These are phyloP conservation scores for Lymantria dispar DNA, from an alignment of 2,888 invertebrate species.

Conservation along the genomic window DNA sequence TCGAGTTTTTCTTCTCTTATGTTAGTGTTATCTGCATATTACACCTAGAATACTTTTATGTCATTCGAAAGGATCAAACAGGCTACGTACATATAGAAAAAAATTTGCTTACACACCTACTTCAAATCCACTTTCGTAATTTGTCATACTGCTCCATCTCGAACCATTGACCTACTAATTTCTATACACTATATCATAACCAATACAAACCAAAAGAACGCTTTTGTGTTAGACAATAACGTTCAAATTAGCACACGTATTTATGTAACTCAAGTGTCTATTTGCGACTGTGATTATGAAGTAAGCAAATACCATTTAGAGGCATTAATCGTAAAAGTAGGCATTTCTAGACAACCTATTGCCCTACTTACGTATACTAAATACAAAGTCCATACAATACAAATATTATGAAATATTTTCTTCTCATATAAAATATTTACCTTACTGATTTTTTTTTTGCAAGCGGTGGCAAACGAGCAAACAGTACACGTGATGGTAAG, in stretches of 20 bases:
- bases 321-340: constrained; percentile 37
- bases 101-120: too few species aligned
- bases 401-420: background rate
- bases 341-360: constrained; percentile 55
- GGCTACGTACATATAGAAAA: too few species aligned
- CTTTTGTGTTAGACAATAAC: constrained; percentile 14
- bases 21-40: too few species aligned
- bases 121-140: constrained; percentile 8
- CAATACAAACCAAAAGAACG: constrained; percentile 5
- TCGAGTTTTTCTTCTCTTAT: too few species aligned
- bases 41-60: too few species aligned
- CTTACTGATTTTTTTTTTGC: too few species aligned
- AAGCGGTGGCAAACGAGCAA: too few species aligned
- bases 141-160: constrained; percentile 4
- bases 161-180: constrained; percentile 19
- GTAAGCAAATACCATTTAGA: constrained; percentile 49
- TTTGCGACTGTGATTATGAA: constrained; percentile 44
- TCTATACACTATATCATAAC: background rate
- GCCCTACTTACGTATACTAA: constrained; percentile 40
- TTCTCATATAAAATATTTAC: background rate
- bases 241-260: constrained; percentile 22
- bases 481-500: too few species aligned
- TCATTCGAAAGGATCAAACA: too few species aligned
- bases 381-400: background rate
- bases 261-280: constrained; percentile 21